Conservation (phyloP, 1,140 invertebrate species). For the Arion vulgaris region DNA sequence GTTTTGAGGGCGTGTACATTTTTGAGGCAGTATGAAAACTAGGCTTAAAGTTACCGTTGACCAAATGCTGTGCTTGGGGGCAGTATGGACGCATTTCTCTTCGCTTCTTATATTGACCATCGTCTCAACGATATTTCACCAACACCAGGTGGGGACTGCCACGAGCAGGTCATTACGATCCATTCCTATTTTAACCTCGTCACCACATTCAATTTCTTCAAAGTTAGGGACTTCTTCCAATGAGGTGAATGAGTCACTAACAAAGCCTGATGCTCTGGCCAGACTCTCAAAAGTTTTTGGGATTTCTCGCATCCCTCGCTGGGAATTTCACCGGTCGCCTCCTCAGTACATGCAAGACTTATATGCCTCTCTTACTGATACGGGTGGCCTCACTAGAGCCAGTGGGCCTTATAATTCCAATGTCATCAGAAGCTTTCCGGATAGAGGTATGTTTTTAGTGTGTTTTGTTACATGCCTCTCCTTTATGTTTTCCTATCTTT, state of each 20-base stretch:
- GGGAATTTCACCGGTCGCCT: slow-evolving; percentile 66
- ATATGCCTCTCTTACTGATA: slow-evolving; percentile 76
- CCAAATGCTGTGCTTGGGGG: not conserved
- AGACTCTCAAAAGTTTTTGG: slow-evolving; percentile 72
- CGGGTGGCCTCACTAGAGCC: slow-evolving; percentile 73
- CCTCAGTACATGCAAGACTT: slow-evolving; percentile 80
- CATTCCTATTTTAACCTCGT: not conserved
- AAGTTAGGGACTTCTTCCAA: not conserved
- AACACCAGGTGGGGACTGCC: not conserved
- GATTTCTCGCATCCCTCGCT: slow-evolving; percentile 59
- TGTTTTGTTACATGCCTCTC: no score
- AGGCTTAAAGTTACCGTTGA: not conserved
- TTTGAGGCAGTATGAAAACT: not conserved
- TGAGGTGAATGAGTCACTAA: not conserved
- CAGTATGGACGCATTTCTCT: not conserved
- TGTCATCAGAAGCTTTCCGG: slow-evolving; percentile 77
- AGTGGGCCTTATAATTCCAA: slow-evolving; percentile 77
- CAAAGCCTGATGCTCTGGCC: slow-evolving; percentile 59
- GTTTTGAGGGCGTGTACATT: not conserved
- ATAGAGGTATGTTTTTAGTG: slow-evolving; percentile 73
- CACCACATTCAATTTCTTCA: not conserved
- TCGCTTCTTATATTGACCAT: not conserved
- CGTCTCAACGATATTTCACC: not conserved
- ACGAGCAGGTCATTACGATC: not conserved
- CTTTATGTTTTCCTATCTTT: no score